Percentiles rank a stretch among this genome's conserved stretches.
phyloP scores from a whole-genome alignment of 2,797 vertebrate species.

The Austrolebias charrua region DNA sequence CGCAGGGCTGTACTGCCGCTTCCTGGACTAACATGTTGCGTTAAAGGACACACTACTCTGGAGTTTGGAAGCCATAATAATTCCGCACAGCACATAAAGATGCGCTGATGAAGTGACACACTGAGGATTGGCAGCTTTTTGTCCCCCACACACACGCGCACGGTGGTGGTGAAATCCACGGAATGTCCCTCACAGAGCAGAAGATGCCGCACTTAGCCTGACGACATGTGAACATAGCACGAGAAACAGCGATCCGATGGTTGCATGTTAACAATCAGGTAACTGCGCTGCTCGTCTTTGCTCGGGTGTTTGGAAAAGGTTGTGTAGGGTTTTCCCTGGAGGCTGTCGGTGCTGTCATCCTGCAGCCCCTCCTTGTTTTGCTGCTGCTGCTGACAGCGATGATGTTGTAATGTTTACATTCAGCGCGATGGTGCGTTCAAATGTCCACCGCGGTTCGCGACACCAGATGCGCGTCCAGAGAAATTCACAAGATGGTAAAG shows the following conservation, averaged over 20 bases:
- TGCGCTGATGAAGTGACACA: slow-evolving; percentile 4
- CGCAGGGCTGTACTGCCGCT: slow-evolving; percentile 18
- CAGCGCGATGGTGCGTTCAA: slow-evolving; percentile 48
- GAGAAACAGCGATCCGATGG: slow-evolving; percentile 74
- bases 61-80: slow-evolving; percentile 11
- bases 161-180: slow-evolving; percentile 80
- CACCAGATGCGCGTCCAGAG: background rate
- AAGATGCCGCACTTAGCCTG: slow-evolving; percentile 78
- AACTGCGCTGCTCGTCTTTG: slow-evolving; percentile 44
- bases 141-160: background rate
- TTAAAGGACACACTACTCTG: background rate
- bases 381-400: slow-evolving; percentile 67
- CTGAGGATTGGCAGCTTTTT: slow-evolving; percentile 66
- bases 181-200: slow-evolving; percentile 81
- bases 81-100: background rate
- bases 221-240: slow-evolving; percentile 79
- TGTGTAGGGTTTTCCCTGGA: slow-evolving; percentile 35
- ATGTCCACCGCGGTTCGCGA: slow-evolving; percentile 6
- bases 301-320: slow-evolving; percentile 26
- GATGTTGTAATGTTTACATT: slow-evolving; percentile 82
- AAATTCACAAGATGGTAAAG: slow-evolving; percentile 36
- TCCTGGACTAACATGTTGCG: slow-evolving; percentile 12
- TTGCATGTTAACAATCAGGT: slow-evolving; percentile 83
- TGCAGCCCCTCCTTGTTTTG: slow-evolving; percentile 83
- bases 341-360: slow-evolving; percentile 63